These are phyloP conservation scores for Podarcis muralis DNA, from an alignment of 2,113 vertebrate genomes.

Conservation along the genomic window DNA sequence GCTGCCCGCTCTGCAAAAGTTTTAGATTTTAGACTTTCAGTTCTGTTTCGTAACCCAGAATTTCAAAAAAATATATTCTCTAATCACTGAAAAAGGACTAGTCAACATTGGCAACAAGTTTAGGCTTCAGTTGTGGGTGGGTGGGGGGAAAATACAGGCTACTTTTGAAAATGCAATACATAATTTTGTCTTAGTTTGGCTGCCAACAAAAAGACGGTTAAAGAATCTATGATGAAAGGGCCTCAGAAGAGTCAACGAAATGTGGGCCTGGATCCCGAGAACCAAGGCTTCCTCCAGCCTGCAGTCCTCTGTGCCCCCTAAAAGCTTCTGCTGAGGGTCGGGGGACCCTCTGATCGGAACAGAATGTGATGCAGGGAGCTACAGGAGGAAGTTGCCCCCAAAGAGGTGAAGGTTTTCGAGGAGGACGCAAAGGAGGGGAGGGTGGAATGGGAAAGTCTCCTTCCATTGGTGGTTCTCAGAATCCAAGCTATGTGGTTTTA, in stretches of 20 bases:
- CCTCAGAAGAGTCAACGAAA: constrained; percentile 69
- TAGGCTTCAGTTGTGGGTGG: constrained; percentile 70
- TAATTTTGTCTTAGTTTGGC: constrained; percentile 73
- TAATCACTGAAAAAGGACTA: constrained; percentile 83
- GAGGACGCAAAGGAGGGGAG: neutral
- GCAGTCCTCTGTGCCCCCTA: neutral
- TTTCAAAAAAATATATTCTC: constrained; percentile 78
- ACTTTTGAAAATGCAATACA: constrained; percentile 75
- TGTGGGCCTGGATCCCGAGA: neutral
- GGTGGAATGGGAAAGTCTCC: neutral
- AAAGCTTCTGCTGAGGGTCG: neutral
- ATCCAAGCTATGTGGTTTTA: neutral
- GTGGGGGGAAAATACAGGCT: constrained; percentile 51
- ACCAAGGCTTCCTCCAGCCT: neutral
- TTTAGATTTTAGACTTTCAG: constrained; percentile 84
- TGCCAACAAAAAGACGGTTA: constrained; percentile 66
- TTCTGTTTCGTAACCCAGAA: constrained; percentile 84
- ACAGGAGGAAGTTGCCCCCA: neutral
- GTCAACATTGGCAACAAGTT: constrained; percentile 79
- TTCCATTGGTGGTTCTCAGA: neutral
- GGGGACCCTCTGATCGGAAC: neutral
- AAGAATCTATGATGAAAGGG: constrained; percentile 77
- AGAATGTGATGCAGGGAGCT: neutral
- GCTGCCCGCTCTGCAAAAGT: constrained; percentile 96
- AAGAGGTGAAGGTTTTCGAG: neutral